Conservation (phyloP, 1,140 invertebrate species). For the Panagrolaimus sp. region DNA sequence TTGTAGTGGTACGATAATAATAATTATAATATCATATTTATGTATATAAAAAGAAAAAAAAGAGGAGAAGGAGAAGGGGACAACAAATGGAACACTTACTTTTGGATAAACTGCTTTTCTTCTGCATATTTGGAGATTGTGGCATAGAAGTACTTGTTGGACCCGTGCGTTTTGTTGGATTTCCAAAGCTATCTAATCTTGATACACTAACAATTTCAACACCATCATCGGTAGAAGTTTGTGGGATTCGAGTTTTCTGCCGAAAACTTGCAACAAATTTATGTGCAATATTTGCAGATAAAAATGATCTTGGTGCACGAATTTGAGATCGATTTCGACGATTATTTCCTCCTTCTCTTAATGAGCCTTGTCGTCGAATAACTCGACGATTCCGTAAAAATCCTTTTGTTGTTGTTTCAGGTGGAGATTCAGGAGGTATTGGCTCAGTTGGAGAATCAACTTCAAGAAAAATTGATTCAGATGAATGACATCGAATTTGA, state of each 20-base stretch:
- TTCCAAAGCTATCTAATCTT: conserved; percentile 13
- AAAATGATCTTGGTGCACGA: background rate
- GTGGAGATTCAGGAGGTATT: background rate
- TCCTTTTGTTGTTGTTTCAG: conserved; percentile 9
- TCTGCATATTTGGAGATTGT: background rate
- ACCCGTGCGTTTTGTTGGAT: background rate
- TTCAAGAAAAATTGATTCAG: conserved; percentile 7
- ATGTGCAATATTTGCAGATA: conserved; percentile 4
- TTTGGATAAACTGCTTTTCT: conserved; percentile 13
- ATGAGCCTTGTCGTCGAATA: conserved; percentile 5
- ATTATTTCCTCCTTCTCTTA: background rate
- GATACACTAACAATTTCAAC: conserved; percentile 9
- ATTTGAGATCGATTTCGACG: conserved; percentile 7
- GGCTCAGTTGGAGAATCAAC: background rate
- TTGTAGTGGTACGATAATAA: no score
- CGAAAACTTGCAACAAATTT: conserved; percentile 14
- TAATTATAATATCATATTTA: no score
- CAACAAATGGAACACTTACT: conserved; percentile 1
- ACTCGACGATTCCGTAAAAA: background rate
- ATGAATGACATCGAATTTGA: conserved; percentile 14
- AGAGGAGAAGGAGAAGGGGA: background rate
- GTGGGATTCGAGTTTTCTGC: background rate
- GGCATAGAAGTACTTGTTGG: conserved; percentile 13
- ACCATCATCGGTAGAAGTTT: background rate
- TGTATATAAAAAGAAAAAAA: no score